These are phyloP conservation scores for Lasioglossum marginatum DNA, from an alignment of 2,888 invertebrate species.

Conservation along the genomic window DNA sequence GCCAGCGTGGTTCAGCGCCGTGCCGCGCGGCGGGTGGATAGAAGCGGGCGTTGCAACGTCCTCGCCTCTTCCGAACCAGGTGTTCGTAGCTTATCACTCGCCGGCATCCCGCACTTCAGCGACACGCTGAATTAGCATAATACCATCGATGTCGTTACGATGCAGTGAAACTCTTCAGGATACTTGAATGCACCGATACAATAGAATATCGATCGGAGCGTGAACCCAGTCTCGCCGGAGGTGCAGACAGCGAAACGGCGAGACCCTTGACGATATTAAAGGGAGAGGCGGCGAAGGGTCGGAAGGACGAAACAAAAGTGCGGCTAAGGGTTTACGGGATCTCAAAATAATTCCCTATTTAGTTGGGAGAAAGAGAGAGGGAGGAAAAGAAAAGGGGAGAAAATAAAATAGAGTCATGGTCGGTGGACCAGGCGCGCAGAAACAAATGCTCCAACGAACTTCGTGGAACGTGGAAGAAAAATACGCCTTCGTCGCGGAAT, in stretches of 20 bases:
- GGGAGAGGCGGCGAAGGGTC: constrained; percentile 28
- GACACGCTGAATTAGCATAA: constrained; percentile 78
- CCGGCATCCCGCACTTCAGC: constrained; percentile 55
- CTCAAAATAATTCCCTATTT: constrained; percentile 43
- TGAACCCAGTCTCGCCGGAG: constrained; percentile 54
- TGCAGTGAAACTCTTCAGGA: constrained; percentile 64
- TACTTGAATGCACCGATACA: constrained; percentile 71
- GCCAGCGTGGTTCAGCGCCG: constrained; percentile 15
- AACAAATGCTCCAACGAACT: neutral
- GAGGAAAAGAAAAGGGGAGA: neutral
- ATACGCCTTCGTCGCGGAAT: constrained; percentile 15
- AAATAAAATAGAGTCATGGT: constrained; percentile 24
- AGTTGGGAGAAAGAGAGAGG: neutral
- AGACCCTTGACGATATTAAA: constrained; percentile 53
- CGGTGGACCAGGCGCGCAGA: neutral
- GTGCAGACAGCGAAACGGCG: constrained; percentile 52
- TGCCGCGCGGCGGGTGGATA: neutral
- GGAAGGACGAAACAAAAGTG: constrained; percentile 39
- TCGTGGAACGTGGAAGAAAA: neutral
- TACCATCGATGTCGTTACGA: constrained; percentile 63
- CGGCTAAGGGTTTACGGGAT: constrained; percentile 36
- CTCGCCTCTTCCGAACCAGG: constrained; percentile 17
- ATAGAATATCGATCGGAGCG: constrained; percentile 75
- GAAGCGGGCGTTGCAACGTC: neutral
- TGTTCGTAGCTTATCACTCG: constrained; percentile 63